Conservation (phyloP, 1,140 invertebrate species). For the Eulimnadia texana region DNA sequence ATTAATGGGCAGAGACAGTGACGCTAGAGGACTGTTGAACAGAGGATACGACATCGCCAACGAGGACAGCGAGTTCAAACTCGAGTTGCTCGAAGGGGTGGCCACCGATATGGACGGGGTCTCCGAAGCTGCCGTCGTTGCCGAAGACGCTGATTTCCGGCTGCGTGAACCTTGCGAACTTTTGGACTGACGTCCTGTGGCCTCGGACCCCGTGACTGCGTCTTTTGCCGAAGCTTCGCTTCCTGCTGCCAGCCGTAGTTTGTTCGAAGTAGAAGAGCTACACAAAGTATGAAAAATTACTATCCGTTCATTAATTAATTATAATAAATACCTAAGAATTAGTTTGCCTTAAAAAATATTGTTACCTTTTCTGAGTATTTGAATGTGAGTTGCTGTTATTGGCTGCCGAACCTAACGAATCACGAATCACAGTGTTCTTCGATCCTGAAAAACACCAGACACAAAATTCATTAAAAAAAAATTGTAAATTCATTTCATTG, state of each 20-base stretch:
- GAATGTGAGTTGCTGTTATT: neutral
- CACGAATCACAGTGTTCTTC: neutral
- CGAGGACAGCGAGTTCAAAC: conserved; percentile 11
- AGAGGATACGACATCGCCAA: conserved; percentile 15
- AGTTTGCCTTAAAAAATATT: too few species aligned
- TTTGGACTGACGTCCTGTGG: neutral
- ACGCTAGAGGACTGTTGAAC: conserved; percentile 7
- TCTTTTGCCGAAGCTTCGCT: neutral
- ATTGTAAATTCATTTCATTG: too few species aligned
- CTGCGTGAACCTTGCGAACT: neutral
- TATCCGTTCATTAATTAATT: neutral
- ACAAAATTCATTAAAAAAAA: too few species aligned
- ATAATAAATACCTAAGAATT: too few species aligned
- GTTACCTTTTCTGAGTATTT: neutral
- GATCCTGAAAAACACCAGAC: neutral
- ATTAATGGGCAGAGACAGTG: neutral
- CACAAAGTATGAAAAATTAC: neutral
- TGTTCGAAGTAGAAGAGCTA: neutral
- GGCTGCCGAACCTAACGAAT: neutral
- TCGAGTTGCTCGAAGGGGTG: conserved; percentile 7
- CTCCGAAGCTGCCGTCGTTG: neutral
- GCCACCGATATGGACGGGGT: neutral
- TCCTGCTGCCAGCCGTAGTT: neutral
- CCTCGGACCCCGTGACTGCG: neutral
- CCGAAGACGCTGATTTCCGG: neutral